Conservation (phyloP, 2,888 invertebrate species). For the Geophilus truncorum region DNA sequence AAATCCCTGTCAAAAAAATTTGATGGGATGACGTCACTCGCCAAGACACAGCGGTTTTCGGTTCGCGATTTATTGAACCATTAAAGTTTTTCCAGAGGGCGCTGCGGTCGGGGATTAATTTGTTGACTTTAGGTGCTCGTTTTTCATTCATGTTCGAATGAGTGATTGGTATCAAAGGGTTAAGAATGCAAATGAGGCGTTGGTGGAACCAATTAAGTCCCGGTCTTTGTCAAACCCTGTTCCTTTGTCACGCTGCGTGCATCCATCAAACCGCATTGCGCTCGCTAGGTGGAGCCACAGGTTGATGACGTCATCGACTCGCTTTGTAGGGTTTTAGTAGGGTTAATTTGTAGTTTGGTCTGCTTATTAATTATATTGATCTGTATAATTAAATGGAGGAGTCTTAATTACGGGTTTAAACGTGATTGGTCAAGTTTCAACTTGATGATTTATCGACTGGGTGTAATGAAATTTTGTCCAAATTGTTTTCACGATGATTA, state of each 20-base stretch:
- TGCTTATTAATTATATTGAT: background rate
- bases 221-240: background rate
- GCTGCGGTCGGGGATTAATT: background rate
- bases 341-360: background rate
- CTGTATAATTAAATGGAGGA: background rate
- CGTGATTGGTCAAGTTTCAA: background rate
- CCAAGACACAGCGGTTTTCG: too few relatives aligned
- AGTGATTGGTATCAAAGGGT: conserved; percentile 10
- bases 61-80: background rate
- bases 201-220: background rate
- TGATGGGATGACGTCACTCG: background rate
- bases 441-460: background rate
- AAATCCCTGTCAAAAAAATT: too few relatives aligned
- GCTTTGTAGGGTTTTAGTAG: background rate
- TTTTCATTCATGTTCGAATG: background rate
- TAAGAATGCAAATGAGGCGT: conserved; percentile 2
- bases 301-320: background rate
- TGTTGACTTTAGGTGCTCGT: background rate
- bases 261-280: background rate
- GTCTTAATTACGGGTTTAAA: background rate
- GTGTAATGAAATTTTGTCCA: too few relatives aligned
- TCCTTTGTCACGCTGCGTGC: background rate
- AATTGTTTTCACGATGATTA: too few relatives aligned
- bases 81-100: background rate
- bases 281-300: background rate